phyloP scores from a whole-genome alignment of 1,140 invertebrate genomes.

The silkworm (Bombyx mori) region ASM3026992v2 NC_085126.1:587001-587500 shows the following conservation, averaged over 20 bases:
- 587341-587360: not conserved
- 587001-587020: no score
- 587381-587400: constrained; percentile 1
- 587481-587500: constrained; percentile 4
- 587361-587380: not conserved
- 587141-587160: not conserved
- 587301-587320: constrained; percentile 3
- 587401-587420: constrained; percentile 3
- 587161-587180: constrained; percentile 11
- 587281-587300: constrained; percentile 8
- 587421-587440: not conserved
- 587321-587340: not conserved
- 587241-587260: not conserved
- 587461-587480: constrained; percentile 5
- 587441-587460: not conserved
- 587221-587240: not conserved
- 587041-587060: no score
- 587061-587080: no score
- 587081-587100: no score
- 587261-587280: constrained; percentile 9
- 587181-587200: constrained; percentile 5
- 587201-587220: not conserved
- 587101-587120: no score
- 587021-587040: no score
- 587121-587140: not conserved